phyloP scores from a whole-genome alignment of 2,888 invertebrate species.

The Abrostola tripartita region DNA sequence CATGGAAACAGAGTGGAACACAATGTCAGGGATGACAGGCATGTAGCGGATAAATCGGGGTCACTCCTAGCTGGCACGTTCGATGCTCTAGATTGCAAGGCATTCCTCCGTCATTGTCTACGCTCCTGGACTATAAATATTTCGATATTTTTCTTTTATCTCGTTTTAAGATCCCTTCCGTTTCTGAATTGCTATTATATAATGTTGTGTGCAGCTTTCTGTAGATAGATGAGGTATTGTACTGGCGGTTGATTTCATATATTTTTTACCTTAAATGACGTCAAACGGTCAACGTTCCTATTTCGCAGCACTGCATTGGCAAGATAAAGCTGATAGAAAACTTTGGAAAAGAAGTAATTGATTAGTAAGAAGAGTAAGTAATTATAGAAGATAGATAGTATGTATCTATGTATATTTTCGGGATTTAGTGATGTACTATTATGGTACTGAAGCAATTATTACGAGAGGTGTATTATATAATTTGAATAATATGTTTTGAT shows the following conservation, averaged over 20 bases:
- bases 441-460: neutral
- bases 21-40: conserved; percentile 63
- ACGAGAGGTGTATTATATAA: neutral
- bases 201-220: neutral
- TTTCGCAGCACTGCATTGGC: neutral
- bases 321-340: neutral
- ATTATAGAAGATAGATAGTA: neutral
- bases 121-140: conserved; percentile 43
- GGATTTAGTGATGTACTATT: neutral
- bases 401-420: neutral
- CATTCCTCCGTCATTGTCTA: conserved; percentile 51
- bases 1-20: conserved; percentile 49
- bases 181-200: conserved; percentile 4
- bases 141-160: conserved; percentile 32
- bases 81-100: conserved; percentile 63
- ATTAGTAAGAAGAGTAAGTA: neutral
- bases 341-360: conserved; percentile 3
- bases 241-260: neutral
- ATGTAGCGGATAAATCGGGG: conserved; percentile 64
- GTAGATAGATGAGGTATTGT: neutral
- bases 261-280: neutral
- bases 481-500: neutral
- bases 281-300: neutral
- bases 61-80: conserved; percentile 56
- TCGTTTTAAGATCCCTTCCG: conserved; percentile 14